A percentile compares a stretch with the other conserved stretches of the same genome.
Evolutionary conservation across 2,888 invertebrate genomes (phyloP).

Genomic region (Eupithecia subumbrata): DNA sequence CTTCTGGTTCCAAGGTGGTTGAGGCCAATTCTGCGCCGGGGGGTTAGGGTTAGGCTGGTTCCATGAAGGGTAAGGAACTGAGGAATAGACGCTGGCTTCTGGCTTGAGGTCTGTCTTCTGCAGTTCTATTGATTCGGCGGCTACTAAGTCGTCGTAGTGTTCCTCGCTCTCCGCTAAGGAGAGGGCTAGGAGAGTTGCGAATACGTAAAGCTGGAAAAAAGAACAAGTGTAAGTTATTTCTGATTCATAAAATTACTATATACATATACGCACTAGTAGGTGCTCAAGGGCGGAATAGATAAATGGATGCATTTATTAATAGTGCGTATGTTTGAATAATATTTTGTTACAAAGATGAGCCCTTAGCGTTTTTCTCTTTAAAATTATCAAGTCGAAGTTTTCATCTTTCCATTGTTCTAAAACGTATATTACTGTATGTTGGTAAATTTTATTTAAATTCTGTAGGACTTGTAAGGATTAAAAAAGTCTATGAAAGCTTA

Average conservation of each 20-base stretch:
- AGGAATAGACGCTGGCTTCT: slow-evolving; percentile 57
- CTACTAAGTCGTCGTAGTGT: slow-evolving; percentile 61
- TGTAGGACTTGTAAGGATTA: background rate
- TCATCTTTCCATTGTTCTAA: too few species aligned
- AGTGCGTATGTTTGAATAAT: background rate
- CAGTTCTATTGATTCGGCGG: slow-evolving; percentile 60
- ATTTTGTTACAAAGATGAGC: background rate
- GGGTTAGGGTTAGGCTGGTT: slow-evolving; percentile 43
- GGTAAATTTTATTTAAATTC: background rate
- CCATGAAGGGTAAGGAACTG: slow-evolving; percentile 55
- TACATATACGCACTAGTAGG: too few species aligned
- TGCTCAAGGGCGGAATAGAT: background rate
- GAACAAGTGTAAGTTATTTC: background rate
- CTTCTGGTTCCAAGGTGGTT: slow-evolving; percentile 26
- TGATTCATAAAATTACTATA: too few species aligned
- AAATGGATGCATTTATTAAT: background rate
- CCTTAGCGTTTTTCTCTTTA: background rate
- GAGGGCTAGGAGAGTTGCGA: slow-evolving; percentile 66
- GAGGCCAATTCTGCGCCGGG: slow-evolving; percentile 10
- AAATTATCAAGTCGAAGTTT: too few species aligned
- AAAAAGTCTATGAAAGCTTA: background rate
- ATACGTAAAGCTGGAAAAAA: slow-evolving; percentile 60
- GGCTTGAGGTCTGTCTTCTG: slow-evolving; percentile 55
- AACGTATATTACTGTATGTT: background rate
- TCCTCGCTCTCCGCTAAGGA: slow-evolving; percentile 61